These are phyloP conservation scores for Hyaena hyaena DNA, from an alignment of 2,113 vertebrate species.

Conservation along the genomic window DNA sequence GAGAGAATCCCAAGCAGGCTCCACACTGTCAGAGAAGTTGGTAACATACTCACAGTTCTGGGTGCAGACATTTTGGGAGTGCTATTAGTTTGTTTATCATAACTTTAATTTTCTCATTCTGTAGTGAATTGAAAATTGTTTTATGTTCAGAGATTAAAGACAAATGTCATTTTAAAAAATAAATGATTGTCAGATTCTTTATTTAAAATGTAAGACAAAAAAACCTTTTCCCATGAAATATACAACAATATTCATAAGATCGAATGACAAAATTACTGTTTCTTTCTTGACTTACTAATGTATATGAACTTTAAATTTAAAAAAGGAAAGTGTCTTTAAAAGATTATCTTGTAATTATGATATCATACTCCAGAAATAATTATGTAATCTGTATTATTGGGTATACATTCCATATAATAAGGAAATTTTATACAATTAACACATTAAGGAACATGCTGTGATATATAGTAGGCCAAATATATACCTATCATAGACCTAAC, in stretches of 20 bases:
- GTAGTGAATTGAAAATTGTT: not conserved
- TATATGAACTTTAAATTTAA: not conserved
- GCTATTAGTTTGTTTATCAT: not conserved
- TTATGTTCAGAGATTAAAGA: not conserved
- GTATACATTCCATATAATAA: not conserved
- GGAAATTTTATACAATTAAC: conserved; percentile 23
- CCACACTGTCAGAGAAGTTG: not conserved
- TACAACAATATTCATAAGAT: not conserved
- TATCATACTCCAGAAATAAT: not conserved
- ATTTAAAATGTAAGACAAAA: not conserved
- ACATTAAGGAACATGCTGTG: not conserved
- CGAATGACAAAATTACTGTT: not conserved
- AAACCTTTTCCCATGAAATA: not conserved
- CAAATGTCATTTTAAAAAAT: not conserved
- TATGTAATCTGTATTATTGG: not conserved
- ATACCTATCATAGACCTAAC: not conserved
- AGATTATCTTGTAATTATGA: not conserved
- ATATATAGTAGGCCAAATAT: not conserved
- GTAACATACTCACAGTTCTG: not conserved
- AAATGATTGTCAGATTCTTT: not conserved
- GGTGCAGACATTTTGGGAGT: not conserved
- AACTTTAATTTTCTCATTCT: not conserved
- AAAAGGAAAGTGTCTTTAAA: not conserved
- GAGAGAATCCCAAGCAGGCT: not conserved
- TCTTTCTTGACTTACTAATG: not conserved